These are phyloP conservation scores for Phallusia fumigata DNA, from an alignment of 23 tunicate genomes.

Conservation along the genomic window DNA sequence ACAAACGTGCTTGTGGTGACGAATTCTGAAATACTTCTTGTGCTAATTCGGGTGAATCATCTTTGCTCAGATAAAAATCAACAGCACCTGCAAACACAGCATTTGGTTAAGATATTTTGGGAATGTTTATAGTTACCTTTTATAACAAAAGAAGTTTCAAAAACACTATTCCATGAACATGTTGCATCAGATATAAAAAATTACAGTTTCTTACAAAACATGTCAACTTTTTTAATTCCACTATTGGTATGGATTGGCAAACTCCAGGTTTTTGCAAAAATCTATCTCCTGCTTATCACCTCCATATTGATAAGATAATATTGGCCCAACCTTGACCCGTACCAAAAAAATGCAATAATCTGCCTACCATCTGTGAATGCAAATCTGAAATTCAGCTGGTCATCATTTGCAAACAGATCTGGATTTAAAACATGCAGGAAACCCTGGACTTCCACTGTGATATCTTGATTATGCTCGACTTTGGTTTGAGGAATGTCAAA, in stretches of 20 bases:
- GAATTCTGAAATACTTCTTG: background rate
- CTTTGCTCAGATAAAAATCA: conserved; percentile 9
- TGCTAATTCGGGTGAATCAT: background rate
- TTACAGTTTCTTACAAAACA: too few relatives aligned
- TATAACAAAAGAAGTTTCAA: background rate
- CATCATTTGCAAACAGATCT: background rate
- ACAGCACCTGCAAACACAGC: background rate
- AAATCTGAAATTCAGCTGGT: background rate
- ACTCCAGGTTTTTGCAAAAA: too few relatives aligned
- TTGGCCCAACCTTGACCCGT: too few relatives aligned
- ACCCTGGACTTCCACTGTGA: background rate
- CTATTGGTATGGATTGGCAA: too few relatives aligned
- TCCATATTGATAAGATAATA: too few relatives aligned
- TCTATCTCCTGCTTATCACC: too few relatives aligned
- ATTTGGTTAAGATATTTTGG: background rate
- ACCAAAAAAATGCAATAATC: too few relatives aligned
- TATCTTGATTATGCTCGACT: background rate
- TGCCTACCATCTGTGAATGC: background rate
- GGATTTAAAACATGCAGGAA: background rate
- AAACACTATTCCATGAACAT: background rate
- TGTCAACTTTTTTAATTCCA: too few relatives aligned
- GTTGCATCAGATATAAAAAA: too few relatives aligned
- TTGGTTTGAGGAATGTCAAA: background rate
- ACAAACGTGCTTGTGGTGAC: background rate
- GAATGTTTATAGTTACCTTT: background rate